phyloP scores from a whole-genome alignment of 2,113 vertebrate genomes.

The Lathamus discolor region DNA sequence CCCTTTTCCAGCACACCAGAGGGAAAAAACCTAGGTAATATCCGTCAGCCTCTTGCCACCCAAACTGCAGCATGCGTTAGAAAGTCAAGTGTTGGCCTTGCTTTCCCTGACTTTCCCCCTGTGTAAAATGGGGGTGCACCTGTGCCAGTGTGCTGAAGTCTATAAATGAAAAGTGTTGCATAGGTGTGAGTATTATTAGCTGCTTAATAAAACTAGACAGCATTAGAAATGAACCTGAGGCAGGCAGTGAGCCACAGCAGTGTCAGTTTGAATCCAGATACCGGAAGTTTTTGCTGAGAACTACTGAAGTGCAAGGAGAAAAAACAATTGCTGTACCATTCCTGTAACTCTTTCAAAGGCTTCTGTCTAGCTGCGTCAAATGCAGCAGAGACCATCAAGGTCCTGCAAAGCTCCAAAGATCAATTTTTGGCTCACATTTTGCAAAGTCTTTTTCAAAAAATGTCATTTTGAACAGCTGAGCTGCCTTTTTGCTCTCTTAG shows the following conservation, averaged over 20 bases:
- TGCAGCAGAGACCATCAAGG: neutral
- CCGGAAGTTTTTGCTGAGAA: neutral
- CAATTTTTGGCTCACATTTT: neutral
- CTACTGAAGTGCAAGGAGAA: neutral
- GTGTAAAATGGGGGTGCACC: neutral
- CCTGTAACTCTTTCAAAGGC: neutral
- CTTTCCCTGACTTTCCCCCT: neutral
- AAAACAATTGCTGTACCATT: neutral
- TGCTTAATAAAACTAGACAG: constrained; percentile 11
- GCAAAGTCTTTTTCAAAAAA: neutral
- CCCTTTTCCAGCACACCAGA: constrained; percentile 10
- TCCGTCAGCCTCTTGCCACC: constrained; percentile 12
- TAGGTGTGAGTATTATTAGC: constrained; percentile 18
- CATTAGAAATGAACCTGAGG: neutral
- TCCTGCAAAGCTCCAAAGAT: neutral
- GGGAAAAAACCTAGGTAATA: neutral
- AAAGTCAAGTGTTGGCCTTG: neutral
- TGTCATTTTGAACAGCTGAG: neutral
- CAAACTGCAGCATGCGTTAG: neutral
- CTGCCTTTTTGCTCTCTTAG: neutral
- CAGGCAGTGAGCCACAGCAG: neutral
- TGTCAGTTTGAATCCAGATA: neutral
- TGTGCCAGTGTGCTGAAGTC: neutral
- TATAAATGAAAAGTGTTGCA: neutral
- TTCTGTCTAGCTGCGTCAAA: neutral